Base-by-base conservation (phyloP, 2,888 invertebrate species). In the Baronia brevicornis region DNA sequence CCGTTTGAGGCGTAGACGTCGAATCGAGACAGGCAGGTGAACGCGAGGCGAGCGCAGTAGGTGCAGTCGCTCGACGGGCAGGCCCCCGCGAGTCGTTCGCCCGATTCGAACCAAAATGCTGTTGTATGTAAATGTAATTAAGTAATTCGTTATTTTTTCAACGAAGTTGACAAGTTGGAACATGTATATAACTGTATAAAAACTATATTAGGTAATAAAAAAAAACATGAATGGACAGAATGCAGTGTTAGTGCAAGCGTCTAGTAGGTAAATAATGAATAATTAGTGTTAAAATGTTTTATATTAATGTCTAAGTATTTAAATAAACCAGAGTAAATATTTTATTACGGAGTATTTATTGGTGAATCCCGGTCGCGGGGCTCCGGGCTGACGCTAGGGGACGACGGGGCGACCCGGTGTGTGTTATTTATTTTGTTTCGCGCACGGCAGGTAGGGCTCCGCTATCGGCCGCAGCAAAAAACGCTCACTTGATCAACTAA, bases 311-410 rank as follows among this genome's bases (percentile, higher is more conserved):
- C 65, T 75, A 74, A 75, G 73, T 74, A 75, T 74, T 70, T 74
- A 73, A 68, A 70, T 75, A 74, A 77, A 77, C 65, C 65, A 74
- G 74, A 77, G 74, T 75, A 72, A 72, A 74, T 78, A 74, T 78
- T 77, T 77, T 75, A 70, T 46, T 49, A 56, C 48, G 60, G 68
- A 65, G 64, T 77, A 69, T 77, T 61, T 66, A 69, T 77, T 74
- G 56, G 50, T 56, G 50, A 55, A 54, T 59, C 71, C 75, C 64
- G 68, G 67, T 62, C 54, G 56, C 53, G 60, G 64, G 61, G 56
- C 54, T 31, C 54, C 43, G 39, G 44, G 46, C 39, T 48, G 50
- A 52, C 47, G 37, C 48, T 48, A 45, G 38, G 52, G 44, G 52
- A 42, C 39, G 37, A 34, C 38, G 38, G 43, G 44, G 48, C 41